Conservation (phyloP, 2,113 vertebrate genomes). For the Papio anubis region DNA sequence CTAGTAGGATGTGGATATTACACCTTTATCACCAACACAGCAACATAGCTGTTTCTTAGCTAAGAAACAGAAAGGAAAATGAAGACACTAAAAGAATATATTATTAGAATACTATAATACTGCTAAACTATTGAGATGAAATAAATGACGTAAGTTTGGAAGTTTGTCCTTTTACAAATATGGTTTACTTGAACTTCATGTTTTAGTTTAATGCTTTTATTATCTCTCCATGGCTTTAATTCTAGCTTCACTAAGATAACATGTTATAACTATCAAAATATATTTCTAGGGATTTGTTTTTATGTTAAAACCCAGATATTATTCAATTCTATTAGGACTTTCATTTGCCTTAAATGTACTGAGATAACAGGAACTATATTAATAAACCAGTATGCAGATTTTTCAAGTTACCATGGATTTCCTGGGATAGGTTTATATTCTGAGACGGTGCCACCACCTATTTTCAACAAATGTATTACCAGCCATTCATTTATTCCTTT, state of each 20-base stretch:
- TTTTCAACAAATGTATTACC: neutral
- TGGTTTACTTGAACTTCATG: neutral
- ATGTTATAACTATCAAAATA: neutral
- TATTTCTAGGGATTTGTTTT: neutral
- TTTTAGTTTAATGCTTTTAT: slow-evolving; percentile 20
- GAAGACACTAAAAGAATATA: neutral
- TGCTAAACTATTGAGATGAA: slow-evolving; percentile 44
- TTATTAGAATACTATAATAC: neutral
- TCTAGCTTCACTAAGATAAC: neutral
- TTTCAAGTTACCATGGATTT: slow-evolving; percentile 1
- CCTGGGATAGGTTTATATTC: neutral
- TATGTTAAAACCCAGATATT: neutral
- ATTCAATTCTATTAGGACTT: slow-evolving; percentile 33
- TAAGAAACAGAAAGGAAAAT: neutral
- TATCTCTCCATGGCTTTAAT: neutral
- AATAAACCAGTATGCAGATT: neutral
- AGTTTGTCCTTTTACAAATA: slow-evolving; percentile 13
- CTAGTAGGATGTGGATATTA: neutral
- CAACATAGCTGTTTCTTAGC: too few relatives aligned
- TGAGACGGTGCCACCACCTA: neutral
- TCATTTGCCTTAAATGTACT: neutral
- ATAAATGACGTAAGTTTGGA: neutral
- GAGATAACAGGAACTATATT: slow-evolving; percentile 13
- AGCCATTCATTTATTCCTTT: neutral
- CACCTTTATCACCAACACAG: neutral